Base-by-base conservation (phyloP, 2,113 vertebrate genomes). In the Nansenia antarctica region DNA sequence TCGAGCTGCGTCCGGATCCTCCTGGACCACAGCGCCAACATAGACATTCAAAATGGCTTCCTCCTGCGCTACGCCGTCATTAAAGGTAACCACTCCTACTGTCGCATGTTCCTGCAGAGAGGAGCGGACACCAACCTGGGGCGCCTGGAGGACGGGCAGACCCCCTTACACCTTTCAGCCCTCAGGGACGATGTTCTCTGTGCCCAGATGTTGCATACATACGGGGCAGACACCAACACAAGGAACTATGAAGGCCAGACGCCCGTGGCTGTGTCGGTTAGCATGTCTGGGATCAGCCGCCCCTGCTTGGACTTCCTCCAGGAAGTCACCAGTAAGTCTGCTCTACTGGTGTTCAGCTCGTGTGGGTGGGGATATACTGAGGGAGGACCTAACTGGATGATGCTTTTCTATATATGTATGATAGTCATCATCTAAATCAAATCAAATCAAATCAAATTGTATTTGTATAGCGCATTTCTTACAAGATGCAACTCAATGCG, bases 161-260 rank as follows among this genome's bases (percentile, higher is more conserved):
- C 97, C 0, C 97, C 98, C 15, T 91, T 99, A 64, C 98, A 99
- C 86, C 90, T 99, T 90, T 98, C 98, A 47, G 98, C 98, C 73
- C 96, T 99, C 64, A 90, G 96, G 80, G 98, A 99, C 69, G 97
- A 99, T 1, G 95, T 95, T 82, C 86, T 96, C 20, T 99, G 96
- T 18, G 96, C 97, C 2, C 94, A 95, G 84, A 97, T 99, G 96
- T 94, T 99, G 57, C 95, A 98, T 87, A 89, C 92, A 35, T 98
- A 99, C 1, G 98, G 98, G n/a, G 98, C 97, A 0, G 94, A 98
- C 76, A 96, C 95, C 76, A 97, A 96, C 90, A 96, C 95, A 32
- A 92, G 94, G 87, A 99, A 99, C 93, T 98, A 98, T 82, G 98
- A 98, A 86, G 97, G 98, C 69, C 97, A 99, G 92, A 99, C 96